phyloP scores from a whole-genome alignment of 2,113 vertebrate genomes.

The Nannospalax galili region DNA sequence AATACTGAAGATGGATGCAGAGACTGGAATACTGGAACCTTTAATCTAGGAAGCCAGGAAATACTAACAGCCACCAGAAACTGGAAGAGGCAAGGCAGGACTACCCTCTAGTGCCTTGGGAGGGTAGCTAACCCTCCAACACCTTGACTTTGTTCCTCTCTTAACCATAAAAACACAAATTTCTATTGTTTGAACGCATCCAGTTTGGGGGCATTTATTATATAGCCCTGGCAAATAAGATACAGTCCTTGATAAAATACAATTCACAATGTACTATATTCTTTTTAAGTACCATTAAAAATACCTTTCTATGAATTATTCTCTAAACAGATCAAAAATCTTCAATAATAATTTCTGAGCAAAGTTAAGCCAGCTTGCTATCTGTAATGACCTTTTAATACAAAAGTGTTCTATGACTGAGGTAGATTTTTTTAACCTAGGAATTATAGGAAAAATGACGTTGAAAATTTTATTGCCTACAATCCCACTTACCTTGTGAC shows the following conservation, averaged over 20 bases:
- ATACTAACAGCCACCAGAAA: neutral
- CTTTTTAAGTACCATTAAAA: conserved; percentile 15
- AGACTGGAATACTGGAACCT: neutral
- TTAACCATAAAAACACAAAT: neutral
- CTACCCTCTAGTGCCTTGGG: neutral
- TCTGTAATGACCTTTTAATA: conserved; percentile 54
- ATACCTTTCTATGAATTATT: conserved; percentile 4
- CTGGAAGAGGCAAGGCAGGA: neutral
- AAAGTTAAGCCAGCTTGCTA: conserved; percentile 30
- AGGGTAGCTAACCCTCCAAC: neutral
- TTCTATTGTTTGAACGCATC: neutral
- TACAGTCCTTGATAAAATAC: neutral
- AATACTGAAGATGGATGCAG: neutral
- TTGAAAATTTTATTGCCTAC: conserved; percentile 80
- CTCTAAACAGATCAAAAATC: neutral
- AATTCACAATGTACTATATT: neutral
- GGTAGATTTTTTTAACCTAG: conserved; percentile 57
- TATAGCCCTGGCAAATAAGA: neutral
- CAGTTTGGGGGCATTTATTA: neutral
- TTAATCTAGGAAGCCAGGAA: neutral
- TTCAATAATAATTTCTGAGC: conserved; percentile 45
- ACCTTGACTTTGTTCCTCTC: neutral
- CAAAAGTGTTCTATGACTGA: conserved; percentile 7
- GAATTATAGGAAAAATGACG: conserved; percentile 76
- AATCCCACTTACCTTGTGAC: conserved; percentile 82